Base-by-base conservation (phyloP, 2,113 vertebrate species). In the Protobothrops mucrosquamatus region DNA sequence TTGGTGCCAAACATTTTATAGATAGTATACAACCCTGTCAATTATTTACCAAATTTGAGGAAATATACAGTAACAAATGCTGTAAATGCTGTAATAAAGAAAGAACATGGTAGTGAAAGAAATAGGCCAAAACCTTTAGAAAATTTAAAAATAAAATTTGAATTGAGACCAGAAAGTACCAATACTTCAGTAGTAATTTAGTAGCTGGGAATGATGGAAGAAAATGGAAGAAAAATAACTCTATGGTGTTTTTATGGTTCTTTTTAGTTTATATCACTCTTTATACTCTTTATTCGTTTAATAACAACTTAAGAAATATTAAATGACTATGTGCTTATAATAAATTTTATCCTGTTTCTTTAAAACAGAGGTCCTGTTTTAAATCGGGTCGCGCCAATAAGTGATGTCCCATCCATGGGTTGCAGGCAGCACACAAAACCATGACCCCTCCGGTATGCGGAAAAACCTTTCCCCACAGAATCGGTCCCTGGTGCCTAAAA, bases 401-500 rank as follows among this genome's bases (percentile, higher is more conserved):
- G 46, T 46, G 46, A 46, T 46, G 46, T 46, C 46, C 46, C 46
- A 46, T 46, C 4, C 4, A 46, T 46, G 46, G 46, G 46, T 5
- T 46, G 46, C 46, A 46, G 46, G 46, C 4, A 46, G 46, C 46
- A 5, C 46, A 46, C 0, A 0, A 46, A 46, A 46, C 0, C 46
- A 46, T 46, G 46, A 3, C 46, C 46, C 46, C 46, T 46, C 46
- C 0, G 46, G 46, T 46, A 5, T 0, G 0, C 0, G 46, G 0
- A 46, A 46, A 46, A 46, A 46, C 46, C 46, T 46, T 46, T 46
- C 46, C 46, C 46, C 0, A 0, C 46, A 46, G 46, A 46, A 46
- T 46, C 46, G 0, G 46, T 46, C 46, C 46, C 46, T 46, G 46
- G 0, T 0, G 46, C 46, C 46, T 46, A 46, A 46, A 46, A 46